Evolutionary conservation across 2,113 vertebrate genomes (phyloP).

Genomic region (Seriola aureovittata): DNA sequence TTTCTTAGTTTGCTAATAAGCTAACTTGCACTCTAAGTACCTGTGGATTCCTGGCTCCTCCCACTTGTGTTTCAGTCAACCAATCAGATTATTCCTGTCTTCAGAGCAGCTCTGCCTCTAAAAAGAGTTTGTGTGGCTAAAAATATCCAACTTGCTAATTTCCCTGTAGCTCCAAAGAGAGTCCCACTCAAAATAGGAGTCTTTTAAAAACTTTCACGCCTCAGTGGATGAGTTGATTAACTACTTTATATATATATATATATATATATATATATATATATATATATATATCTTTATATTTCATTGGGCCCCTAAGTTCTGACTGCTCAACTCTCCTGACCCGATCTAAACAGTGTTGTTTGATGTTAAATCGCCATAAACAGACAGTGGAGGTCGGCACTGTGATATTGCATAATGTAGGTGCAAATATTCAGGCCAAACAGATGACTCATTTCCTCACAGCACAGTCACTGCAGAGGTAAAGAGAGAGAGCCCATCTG

Average conservation of each 20-base stretch:
- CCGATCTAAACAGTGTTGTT: constrained; percentile 31
- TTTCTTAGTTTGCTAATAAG: neutral
- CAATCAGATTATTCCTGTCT: neutral
- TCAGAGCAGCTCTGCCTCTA: neutral
- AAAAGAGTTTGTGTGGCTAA: neutral
- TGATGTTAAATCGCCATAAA: constrained; percentile 60
- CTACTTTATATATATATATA: neutral
- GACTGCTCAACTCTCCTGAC: constrained; percentile 27
- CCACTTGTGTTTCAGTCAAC: neutral
- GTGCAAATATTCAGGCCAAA: constrained; percentile 55
- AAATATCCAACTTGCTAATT: neutral
- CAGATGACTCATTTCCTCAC: constrained; percentile 69
- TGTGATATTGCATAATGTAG: constrained; percentile 48
- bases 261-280: neutral
- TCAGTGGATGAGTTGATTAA: constrained; percentile 21
- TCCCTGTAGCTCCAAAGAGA: neutral
- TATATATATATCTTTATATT: neutral
- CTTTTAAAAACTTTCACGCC: constrained; percentile 1
- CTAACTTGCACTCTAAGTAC: neutral
- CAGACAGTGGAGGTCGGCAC: constrained; percentile 25
- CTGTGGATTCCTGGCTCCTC: neutral
- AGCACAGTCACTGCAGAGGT: constrained; percentile 48
- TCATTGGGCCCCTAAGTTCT: neutral
- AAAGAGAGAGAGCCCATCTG: constrained; percentile 49
- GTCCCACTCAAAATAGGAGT: neutral